Base-by-base conservation (phyloP, 2,888 invertebrate genomes). In the Lamellibrachia columna region DNA sequence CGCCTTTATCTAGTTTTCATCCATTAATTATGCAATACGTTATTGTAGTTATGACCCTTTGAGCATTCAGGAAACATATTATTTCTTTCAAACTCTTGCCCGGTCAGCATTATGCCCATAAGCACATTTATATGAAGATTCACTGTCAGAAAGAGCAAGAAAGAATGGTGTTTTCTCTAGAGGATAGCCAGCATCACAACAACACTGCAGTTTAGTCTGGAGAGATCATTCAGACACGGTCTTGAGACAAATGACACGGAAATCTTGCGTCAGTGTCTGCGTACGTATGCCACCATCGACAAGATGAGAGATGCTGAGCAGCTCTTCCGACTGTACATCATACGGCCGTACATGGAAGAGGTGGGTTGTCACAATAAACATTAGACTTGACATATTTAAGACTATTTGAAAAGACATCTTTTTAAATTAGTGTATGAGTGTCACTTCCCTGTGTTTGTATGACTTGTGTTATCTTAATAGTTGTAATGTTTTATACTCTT, bases 231-330 rank as follows among this genome's bases (percentile, higher is more conserved):
- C 93, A 94, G 96, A 60, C 95, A 96, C 52, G 96, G 96, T 7
- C 93, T 97, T 90, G 95, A 96, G 91, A 94, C 94, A 8, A 94
- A 95, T 15, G 95, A 96, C 93, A 93, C 94, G 22, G 91, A 52
- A 52, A 95, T 96, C 22, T 94, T 97, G 52, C 94, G 95, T 15
- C 96, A 96, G 94, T 96, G 96, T 95, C 95, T 97, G 97, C 96
- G 97, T 94, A 97, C 97, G 92, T 97, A 98, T 94, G 97, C 97
- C 8, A 97, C 97, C 58, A 97, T 98, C 94, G 97, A 98, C 95
- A 97, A 97, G 96, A 97, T 98, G 92, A 95, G 94, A 92, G 97
- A 98, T 95, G 98, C 98, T 0, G 98, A 98, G 96, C 97, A 97
- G 93, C 97, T 98, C 3, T 97, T 98, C 94, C 94, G 93, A 90